Evolutionary conservation across 2,888 invertebrate species (phyloP).

Genomic region (Athetis lepigone): DNA sequence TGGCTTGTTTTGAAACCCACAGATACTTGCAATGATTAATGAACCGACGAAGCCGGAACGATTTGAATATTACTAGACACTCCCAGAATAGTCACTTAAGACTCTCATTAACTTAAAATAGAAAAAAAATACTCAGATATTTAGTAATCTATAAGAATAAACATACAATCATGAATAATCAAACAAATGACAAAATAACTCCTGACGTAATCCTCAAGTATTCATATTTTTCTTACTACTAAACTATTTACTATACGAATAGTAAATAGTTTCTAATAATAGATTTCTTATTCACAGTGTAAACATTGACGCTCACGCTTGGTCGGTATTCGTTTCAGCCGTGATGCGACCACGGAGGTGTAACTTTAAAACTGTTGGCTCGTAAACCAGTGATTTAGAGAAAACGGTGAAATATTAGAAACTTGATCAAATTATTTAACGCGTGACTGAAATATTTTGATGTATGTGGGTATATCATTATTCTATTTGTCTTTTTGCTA

Average conservation of each 20-base stretch:
- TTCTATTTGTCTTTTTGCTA: too few relatives aligned
- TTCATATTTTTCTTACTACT: constrained; percentile 16
- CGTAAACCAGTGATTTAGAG: constrained; percentile 40
- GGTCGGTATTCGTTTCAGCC: constrained; percentile 38
- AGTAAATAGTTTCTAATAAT: constrained; percentile 46
- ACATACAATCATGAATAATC: background rate
- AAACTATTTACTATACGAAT: constrained; percentile 27
- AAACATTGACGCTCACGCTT: constrained; percentile 32
- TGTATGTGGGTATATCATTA: background rate
- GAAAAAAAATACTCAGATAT: background rate
- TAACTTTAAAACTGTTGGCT: constrained; percentile 30
- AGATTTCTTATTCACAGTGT: constrained; percentile 15
- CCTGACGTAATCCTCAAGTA: constrained; percentile 6
- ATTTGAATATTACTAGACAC: too few relatives aligned
- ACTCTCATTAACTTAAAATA: too few relatives aligned
- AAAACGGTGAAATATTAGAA: constrained; percentile 16
- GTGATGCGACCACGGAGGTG: constrained; percentile 13
- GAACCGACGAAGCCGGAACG: too few relatives aligned
- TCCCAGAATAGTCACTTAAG: too few relatives aligned
- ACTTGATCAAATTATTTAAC: constrained; percentile 8
- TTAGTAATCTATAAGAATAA: background rate
- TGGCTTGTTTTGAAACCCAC: too few relatives aligned
- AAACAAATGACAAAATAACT: constrained; percentile 1
- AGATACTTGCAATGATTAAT: too few relatives aligned
- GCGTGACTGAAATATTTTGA: background rate